Evolutionary conservation across 2,888 invertebrate genomes (phyloP), one percentile per base, ranked within the genome.

Genomic region (Nasonia oneida): DNA sequence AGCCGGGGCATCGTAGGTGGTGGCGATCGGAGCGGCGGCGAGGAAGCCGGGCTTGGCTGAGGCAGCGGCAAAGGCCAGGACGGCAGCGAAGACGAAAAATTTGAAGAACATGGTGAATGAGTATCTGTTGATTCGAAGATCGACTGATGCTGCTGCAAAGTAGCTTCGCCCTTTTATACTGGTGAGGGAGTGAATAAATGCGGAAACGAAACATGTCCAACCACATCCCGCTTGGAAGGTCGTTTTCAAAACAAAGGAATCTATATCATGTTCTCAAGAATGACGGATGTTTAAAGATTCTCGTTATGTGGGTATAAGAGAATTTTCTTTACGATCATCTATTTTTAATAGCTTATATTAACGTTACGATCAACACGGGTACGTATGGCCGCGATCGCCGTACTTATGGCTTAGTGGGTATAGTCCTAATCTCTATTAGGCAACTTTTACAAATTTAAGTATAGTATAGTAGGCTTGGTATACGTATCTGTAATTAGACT

Each of bases 31-130:
- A 71, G 67, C 67, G 15, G 37, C 4, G 10, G 5, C 70, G 6
- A 37, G 18, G 18, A 70, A 33, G 33, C 70, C 47, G 6, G 74
- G 74, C 3, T 15, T 77, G 71, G 85, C 81, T 2, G 57, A 71
- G 23, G 85, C 85, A 4, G 61, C 77, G 0, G 85, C 85, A 1
- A 70, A 57, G 1, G 33, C 83, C 47, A 83, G 42, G 39, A 61
- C 14, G 53, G 57, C 50, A 67, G 64, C 79, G 74, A 78, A n/a
- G 76, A 83, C 29, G 83, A 83, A 83, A 12, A 83, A 47, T 61
- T 83, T 83, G 71, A 47, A 57, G 78, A 83, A 83, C 83, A 83
- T 83, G 71, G 39, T 83, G 83, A 39, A 2, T 37, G 37, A 15
- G n/a, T 73, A n/a, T n/a, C 18, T 4, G 81, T 50, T 47, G 82